phyloP scores from a whole-genome alignment of 2,113 vertebrate species.

The Salvator merianae region DNA sequence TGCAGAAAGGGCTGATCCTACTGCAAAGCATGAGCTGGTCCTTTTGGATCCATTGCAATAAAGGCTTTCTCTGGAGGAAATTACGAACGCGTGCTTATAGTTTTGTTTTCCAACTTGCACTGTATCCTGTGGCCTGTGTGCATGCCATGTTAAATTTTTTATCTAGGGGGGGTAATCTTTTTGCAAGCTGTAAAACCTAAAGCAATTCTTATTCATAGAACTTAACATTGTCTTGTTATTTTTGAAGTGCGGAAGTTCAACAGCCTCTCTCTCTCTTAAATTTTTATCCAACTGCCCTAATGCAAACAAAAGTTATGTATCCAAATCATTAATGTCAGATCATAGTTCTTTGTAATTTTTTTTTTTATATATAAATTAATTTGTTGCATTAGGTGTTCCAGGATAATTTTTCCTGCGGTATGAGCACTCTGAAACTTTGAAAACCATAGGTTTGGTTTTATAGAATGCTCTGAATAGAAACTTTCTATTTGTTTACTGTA shows the following conservation, averaged over 20 bases:
- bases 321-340: background rate
- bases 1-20: conserved; percentile 7
- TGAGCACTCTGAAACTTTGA: conserved; percentile 4
- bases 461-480: conserved; percentile 53
- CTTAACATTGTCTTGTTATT: background rate
- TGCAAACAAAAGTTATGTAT: background rate
- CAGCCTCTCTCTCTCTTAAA: background rate
- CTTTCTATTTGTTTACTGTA: conserved; percentile 17
- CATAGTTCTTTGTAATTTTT: background rate
- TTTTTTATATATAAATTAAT: background rate
- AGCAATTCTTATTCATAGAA: background rate
- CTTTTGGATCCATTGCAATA: background rate
- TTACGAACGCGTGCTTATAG: background rate
- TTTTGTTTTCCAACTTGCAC: background rate
- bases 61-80: background rate
- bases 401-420: conserved; percentile 3
- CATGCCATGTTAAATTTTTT: background rate
- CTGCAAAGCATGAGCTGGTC: background rate
- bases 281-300: background rate
- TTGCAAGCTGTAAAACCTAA: background rate
- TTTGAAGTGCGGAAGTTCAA: background rate
- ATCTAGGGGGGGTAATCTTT: background rate
- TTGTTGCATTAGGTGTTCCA: background rate
- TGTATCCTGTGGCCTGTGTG: background rate
- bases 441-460: conserved; percentile 19